Percentiles rank a stretch among this genome's conserved stretches.
phyloP scores from a whole-genome alignment of 2,797 vertebrate species.

The Anolis apletophallus region DNA sequence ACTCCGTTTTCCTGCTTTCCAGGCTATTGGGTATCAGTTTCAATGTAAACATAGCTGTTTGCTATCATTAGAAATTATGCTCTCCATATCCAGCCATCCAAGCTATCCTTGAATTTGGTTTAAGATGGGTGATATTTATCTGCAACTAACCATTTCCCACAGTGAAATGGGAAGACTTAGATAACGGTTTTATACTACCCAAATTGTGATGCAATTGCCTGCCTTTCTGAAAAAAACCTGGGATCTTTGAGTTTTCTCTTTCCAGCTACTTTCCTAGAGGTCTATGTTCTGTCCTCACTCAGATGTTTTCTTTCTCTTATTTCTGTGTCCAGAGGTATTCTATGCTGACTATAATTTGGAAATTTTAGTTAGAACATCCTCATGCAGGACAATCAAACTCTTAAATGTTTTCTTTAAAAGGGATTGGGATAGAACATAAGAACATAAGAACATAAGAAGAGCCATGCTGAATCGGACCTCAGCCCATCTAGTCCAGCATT shows the following conservation, averaged over 20 bases:
- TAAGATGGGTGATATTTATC: not conserved
- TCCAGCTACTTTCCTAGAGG: not conserved
- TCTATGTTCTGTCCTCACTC: not conserved
- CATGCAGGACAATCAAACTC: not conserved
- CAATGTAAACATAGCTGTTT: not conserved
- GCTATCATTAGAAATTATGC: not conserved
- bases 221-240: not conserved
- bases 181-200: slow-evolving; percentile 19
- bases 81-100: not conserved
- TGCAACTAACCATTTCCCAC: slow-evolving; percentile 14
- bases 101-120: not conserved
- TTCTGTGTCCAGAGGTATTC: not conserved
- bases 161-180: slow-evolving; percentile 34
- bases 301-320: not conserved
- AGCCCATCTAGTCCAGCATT: too few species aligned
- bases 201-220: too few species aligned
- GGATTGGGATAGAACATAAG: not conserved
- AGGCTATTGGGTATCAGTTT: not conserved
- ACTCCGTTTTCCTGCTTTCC: not conserved
- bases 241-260: not conserved
- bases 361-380: not conserved
- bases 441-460: too few species aligned
- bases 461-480: too few species aligned
- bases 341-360: not conserved
- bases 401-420: slow-evolving; percentile 6